Percentiles rank a stretch among this genome's conserved stretches.
phyloP scores from a whole-genome alignment of 92 coral and sea anemone species.

The Zoanthus sociatus region DNA sequence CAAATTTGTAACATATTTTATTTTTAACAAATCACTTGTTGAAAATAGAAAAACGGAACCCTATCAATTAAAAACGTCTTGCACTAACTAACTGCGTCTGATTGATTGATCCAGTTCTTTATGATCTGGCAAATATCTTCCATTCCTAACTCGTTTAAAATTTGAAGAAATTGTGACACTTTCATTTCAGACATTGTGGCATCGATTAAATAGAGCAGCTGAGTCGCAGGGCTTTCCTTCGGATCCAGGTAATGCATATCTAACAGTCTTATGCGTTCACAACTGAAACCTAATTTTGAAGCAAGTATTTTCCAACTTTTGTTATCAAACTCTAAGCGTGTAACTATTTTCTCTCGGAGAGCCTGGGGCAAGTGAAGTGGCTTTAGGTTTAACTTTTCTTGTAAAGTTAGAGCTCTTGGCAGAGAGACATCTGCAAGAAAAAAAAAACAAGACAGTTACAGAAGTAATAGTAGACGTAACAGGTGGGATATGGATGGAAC shows the following conservation, averaged over 20 bases:
- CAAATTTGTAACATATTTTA: too few species aligned
- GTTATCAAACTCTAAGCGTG: background rate
- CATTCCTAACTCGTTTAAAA: background rate
- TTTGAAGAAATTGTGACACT: slow-evolving; percentile 10
- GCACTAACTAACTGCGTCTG: background rate
- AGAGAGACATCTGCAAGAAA: background rate
- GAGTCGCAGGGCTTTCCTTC: slow-evolving; percentile 25
- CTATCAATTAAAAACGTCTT: too few species aligned
- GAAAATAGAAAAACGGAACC: too few species aligned
- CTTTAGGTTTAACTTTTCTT: slow-evolving; percentile 17
- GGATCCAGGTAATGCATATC: slow-evolving; percentile 13
- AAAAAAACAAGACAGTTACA: too few species aligned
- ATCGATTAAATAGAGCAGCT: background rate
- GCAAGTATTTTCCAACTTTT: slow-evolving; percentile 7
- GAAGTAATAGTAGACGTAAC: too few species aligned
- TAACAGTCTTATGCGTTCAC: background rate
- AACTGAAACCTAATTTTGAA: background rate
- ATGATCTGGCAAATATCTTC: slow-evolving; percentile 18
- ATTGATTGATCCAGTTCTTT: slow-evolving; percentile 22
- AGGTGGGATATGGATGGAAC: too few species aligned
- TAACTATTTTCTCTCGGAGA: background rate
- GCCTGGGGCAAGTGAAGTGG: slow-evolving; percentile 13
- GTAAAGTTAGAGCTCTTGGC: slow-evolving; percentile 5
- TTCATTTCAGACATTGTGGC: slow-evolving; percentile 16
- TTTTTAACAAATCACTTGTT: too few species aligned